Base-by-base conservation (phyloP, 2,797 vertebrate genomes). In the Pantherophis alleghaniensis region DNA sequence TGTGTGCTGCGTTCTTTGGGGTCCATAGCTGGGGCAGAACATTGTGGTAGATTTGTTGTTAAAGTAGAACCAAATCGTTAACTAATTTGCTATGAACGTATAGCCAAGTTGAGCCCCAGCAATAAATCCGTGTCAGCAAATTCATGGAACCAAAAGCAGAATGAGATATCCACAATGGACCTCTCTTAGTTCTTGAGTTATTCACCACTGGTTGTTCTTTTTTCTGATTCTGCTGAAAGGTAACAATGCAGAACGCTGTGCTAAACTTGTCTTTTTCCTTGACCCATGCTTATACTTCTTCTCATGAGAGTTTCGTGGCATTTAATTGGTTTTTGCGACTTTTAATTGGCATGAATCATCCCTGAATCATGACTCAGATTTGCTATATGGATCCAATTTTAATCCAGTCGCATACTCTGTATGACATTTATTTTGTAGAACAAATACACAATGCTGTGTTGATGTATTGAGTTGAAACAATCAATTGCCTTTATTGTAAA, bases 281-380 rank as follows among this genome's bases (percentile, higher is more conserved):
- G 63, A 92, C 83, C 89, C 59, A 92, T 53, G 55, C 92, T 74
- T 91, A 95, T 93, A 56, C 93, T 88, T 95, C 94, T 94, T 92
- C 96, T 95, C 93, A 96, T 69, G 94, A 96, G 96, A 91, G 74
- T 94, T 94, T 94, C 95, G 69, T 53, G 89, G 97, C 97, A 97
- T 93, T 83, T 92, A 95, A 92, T 60, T 16, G 94, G 94, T 95
- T 95, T 96, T 92, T 95, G 56, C 89, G 18, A 93, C 91, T 95
- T 97, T 94, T 97, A 91, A 97, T 97, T 98, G 96, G 69, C 24
- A 91, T 91, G 96, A 97, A 97, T 98, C 98, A 98, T 97, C 97
- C 97, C 91, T 92, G 91, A 96, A 96, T 95, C 97, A 98, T 92
- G 91, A 96, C 96, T 95, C 97, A 98, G 96, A 97, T 98, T 97